phyloP scores from a whole-genome alignment of 2,888 invertebrate genomes.

The Danaus chrysippus region DNA sequence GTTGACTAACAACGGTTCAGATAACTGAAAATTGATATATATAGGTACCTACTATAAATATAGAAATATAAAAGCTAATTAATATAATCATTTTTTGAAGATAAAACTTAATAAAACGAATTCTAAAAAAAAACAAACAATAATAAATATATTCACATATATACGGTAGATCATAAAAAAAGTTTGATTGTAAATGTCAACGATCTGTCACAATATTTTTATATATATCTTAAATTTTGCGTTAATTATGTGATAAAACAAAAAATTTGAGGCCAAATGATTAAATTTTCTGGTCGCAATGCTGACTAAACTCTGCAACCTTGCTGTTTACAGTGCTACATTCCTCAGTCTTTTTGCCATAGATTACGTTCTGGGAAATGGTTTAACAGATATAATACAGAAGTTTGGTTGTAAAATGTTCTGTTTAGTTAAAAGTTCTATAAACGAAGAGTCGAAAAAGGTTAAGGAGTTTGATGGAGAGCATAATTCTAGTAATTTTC shows the following conservation, averaged over 20 bases:
- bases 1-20: not conserved
- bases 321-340: slow-evolving; percentile 39
- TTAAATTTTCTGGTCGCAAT: slow-evolving; percentile 27
- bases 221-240: slow-evolving; percentile 1
- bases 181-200: slow-evolving; percentile 30
- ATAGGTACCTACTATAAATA: no score
- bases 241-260: slow-evolving; percentile 15
- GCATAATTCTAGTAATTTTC: slow-evolving; percentile 42
- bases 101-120: no score
- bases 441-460: slow-evolving; percentile 46
- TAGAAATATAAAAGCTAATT: no score
- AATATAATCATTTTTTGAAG: no score
- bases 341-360: slow-evolving; percentile 49
- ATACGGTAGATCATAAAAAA: not conserved
- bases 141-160: no score
- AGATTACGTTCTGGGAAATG: slow-evolving; percentile 57
- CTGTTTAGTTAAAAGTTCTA: slow-evolving; percentile 47
- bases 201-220: not conserved
- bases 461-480: slow-evolving; percentile 22
- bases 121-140: no score
- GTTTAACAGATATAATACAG: slow-evolving; percentile 48
- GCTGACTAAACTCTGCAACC: slow-evolving; percentile 38
- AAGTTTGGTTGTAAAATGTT: slow-evolving; percentile 45
- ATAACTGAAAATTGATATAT: not conserved
- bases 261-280: slow-evolving; percentile 7